Evolutionary conservation across 2,888 invertebrate species (phyloP).

Genomic region (Drosophila meridiana): DNA sequence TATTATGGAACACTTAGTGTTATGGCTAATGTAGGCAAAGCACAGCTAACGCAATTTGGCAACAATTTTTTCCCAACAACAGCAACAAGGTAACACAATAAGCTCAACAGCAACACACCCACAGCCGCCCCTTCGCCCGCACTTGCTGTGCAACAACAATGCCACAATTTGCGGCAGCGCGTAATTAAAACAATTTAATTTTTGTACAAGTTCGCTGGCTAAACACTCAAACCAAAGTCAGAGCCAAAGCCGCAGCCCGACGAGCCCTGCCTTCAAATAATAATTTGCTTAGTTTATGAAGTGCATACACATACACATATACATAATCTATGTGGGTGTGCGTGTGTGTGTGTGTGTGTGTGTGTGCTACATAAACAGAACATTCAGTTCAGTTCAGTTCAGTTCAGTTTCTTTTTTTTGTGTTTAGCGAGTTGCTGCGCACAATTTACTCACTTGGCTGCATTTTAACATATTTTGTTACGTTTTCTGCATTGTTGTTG

Average conservation of each 20-base stretch:
- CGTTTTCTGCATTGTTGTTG: slow-evolving; percentile 76
- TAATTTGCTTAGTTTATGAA: slow-evolving; percentile 80
- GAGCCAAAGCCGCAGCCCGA: slow-evolving; percentile 36
- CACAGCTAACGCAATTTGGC: slow-evolving; percentile 74
- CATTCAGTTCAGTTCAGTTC: slow-evolving; percentile 46
- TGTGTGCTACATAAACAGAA: slow-evolving; percentile 74
- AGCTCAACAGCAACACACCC: slow-evolving; percentile 31
- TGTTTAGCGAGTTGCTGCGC: slow-evolving; percentile 57
- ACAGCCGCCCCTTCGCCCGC: slow-evolving; percentile 13
- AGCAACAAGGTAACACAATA: slow-evolving; percentile 33
- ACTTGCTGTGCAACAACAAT: slow-evolving; percentile 36
- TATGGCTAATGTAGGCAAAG: slow-evolving; percentile 43
- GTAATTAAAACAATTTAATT: slow-evolving; percentile 81
- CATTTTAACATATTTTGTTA: slow-evolving; percentile 80
- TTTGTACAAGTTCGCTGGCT: slow-evolving; percentile 74
- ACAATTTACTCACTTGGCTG: slow-evolving; percentile 80
- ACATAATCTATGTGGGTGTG: slow-evolving; percentile 27
- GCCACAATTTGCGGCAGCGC: slow-evolving; percentile 78
- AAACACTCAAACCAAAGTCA: slow-evolving; percentile 27
- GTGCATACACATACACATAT: slow-evolving; percentile 39
- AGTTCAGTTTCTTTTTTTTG: slow-evolving; percentile 37
- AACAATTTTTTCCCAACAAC: slow-evolving; percentile 78
- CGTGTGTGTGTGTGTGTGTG: slow-evolving; percentile 36
- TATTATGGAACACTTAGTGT: slow-evolving; percentile 39
- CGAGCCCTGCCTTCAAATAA: slow-evolving; percentile 76